phyloP scores from a whole-genome alignment of 2,113 vertebrate species.

The Entomyzon cyanotis region DNA sequence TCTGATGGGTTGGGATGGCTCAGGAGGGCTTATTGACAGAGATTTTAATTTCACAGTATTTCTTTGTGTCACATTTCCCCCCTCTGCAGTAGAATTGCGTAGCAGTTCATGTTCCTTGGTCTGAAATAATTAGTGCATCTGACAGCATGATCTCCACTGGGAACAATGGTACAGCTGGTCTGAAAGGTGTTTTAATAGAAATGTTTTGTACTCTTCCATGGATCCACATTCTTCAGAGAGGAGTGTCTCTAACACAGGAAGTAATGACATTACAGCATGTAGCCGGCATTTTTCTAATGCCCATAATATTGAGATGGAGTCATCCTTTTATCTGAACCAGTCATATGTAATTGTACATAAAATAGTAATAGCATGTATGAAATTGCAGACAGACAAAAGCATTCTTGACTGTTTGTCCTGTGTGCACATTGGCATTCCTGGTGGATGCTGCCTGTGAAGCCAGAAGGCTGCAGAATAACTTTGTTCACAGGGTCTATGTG shows the following conservation, averaged over 20 bases:
- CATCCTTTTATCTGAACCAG: background rate
- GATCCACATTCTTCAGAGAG: constrained; percentile 7
- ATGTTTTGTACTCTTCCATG: background rate
- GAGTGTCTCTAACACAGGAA: constrained; percentile 25
- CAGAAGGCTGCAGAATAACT: background rate
- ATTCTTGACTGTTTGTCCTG: background rate
- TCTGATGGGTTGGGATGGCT: background rate
- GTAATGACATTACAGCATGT: background rate
- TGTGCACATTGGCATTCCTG: background rate
- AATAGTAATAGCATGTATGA: background rate
- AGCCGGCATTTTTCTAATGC: constrained; percentile 35
- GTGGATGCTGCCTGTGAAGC: background rate
- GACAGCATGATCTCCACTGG: background rate
- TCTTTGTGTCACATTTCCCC: background rate
- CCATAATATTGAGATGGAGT: background rate
- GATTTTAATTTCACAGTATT: background rate
- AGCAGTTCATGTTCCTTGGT: background rate
- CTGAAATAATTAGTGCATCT: background rate
- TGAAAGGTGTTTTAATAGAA: background rate
- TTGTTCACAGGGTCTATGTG: background rate
- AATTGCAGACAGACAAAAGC: background rate
- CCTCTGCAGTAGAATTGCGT: accelerated
- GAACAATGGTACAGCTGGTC: background rate
- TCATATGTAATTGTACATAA: background rate
- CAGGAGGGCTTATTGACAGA: background rate